Conservation (phyloP, 2,888 invertebrate species). For the Nemoura dubitans region DNA sequence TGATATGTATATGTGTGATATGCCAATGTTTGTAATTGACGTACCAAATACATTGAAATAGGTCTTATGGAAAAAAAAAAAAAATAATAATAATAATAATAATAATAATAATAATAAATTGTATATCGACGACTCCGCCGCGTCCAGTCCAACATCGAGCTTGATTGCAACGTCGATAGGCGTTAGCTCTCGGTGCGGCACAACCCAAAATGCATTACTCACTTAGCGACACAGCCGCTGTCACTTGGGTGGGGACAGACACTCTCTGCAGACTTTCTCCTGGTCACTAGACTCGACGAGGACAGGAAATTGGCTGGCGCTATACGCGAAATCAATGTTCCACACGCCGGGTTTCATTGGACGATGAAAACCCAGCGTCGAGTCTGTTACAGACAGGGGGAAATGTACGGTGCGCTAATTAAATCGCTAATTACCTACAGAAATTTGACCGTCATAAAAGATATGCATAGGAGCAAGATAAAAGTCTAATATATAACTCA, state of each 20-base stretch:
- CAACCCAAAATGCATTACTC: background rate
- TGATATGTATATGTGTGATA: no score
- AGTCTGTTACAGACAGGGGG: background rate
- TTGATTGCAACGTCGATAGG: background rate
- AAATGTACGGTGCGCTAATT: background rate
- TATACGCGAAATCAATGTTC: background rate
- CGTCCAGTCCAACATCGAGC: background rate
- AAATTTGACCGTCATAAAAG: background rate
- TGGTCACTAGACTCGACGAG: background rate
- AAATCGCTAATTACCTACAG: background rate
- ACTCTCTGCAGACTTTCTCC: background rate
- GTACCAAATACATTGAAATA: no score
- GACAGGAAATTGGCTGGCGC: background rate
- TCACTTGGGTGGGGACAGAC: background rate
- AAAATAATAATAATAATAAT: no score
- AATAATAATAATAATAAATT: no score
- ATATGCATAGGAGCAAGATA: background rate
- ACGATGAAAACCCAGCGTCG: background rate
- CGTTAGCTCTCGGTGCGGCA: background rate
- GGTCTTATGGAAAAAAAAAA: no score
- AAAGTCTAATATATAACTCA: background rate
- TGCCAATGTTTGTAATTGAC: no score
- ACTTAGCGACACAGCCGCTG: background rate
- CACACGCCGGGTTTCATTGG: background rate
- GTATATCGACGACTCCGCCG: no score